phyloP scores from a whole-genome alignment of 2,888 invertebrate genomes.

The Galeopsomyia nigrocyanea region DNA sequence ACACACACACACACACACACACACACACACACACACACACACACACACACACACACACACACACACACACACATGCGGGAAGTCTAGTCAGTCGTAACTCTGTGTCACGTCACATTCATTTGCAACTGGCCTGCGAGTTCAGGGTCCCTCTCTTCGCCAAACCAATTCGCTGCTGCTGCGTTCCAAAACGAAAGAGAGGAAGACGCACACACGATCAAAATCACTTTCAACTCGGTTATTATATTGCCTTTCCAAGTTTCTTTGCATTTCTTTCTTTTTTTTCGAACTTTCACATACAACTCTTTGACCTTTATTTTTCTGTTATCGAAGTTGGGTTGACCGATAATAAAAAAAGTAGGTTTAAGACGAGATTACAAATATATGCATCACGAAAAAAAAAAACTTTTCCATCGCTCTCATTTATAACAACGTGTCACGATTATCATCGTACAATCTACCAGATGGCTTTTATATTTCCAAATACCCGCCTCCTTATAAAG shows the following conservation, averaged over 20 bases:
- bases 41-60: neutral
- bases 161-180: neutral
- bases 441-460: too few species aligned
- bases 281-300: too few species aligned
- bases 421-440: too few species aligned
- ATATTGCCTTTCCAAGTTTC: conserved; percentile 10
- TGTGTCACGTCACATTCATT: conserved; percentile 37
- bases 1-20: conserved; percentile 9
- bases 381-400: too few species aligned
- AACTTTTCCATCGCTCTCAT: too few species aligned
- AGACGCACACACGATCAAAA: conserved; percentile 7
- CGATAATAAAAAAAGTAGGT: too few species aligned
- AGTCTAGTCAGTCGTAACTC: conserved; percentile 35
- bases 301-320: too few species aligned
- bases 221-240: conserved; percentile 20
- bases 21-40: neutral
- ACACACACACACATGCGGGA: neutral
- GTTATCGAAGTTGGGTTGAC: too few species aligned
- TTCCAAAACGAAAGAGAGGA: conserved; percentile 14
- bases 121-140: conserved; percentile 38
- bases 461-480: too few species aligned
- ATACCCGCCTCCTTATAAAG: too few species aligned
- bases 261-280: neutral
- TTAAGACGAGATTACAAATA: too few species aligned
- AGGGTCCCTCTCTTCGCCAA: conserved; percentile 19